Conservation (phyloP, 2,797 vertebrate species). For the Tokudaia tokunoshimensis region DNA sequence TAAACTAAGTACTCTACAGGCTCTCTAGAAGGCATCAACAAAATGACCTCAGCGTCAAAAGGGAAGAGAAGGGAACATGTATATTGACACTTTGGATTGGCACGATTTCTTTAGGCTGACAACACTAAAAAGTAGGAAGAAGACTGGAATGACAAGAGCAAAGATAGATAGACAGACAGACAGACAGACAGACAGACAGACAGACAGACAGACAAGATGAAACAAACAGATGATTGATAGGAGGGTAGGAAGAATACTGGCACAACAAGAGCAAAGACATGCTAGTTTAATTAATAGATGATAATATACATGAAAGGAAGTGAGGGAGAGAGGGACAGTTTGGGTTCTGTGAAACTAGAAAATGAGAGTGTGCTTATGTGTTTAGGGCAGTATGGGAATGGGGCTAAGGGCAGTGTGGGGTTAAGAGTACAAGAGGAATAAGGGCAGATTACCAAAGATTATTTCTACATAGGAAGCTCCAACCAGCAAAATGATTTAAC, state of each 20-base stretch:
- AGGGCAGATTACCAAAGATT: background rate
- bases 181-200: background rate
- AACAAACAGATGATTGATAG: background rate
- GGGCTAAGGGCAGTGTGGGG: no score
- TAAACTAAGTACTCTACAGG: background rate
- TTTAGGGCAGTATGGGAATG: no score
- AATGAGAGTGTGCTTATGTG: background rate
- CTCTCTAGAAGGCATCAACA: background rate
- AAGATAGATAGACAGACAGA: background rate
- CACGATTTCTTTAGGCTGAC: constrained; percentile 24
- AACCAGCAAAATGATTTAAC: background rate
- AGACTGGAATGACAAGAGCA: background rate
- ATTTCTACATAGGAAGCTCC: background rate
- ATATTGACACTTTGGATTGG: background rate
- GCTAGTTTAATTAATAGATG: background rate
- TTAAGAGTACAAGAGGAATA: background rate
- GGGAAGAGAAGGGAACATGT: background rate
- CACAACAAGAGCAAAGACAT: background rate
- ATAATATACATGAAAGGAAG: background rate
- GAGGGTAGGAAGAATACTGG: background rate
- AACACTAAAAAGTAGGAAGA: background rate
- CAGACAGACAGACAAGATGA: no score
- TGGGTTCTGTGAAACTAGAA: constrained; percentile 5
- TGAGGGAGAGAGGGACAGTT: no score
- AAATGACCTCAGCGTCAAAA: background rate